Evolutionary conservation across 2,888 invertebrate genomes (phyloP).

Genomic region (Saturnia japonica): DNA sequence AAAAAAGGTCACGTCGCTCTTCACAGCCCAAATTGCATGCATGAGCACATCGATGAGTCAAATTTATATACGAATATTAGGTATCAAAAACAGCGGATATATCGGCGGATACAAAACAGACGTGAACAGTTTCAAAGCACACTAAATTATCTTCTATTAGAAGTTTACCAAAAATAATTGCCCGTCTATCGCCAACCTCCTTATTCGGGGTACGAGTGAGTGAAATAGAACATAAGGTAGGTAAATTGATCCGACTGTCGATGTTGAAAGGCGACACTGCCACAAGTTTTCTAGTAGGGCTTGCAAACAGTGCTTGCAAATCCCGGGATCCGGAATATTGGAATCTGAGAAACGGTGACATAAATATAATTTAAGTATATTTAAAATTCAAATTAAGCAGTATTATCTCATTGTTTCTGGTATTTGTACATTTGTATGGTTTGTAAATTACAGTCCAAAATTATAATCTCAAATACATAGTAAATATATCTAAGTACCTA

Average conservation of each 20-base stretch:
- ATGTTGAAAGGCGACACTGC: conserved; percentile 51
- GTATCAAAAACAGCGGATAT: conserved; percentile 24
- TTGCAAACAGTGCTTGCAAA: conserved; percentile 13
- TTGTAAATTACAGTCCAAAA: too few relatives aligned
- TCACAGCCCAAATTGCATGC: conserved; percentile 1
- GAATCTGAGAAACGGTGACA: not conserved
- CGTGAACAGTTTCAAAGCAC: conserved; percentile 31
- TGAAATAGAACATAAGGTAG: conserved; percentile 18
- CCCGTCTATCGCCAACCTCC: not conserved
- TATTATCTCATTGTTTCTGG: too few relatives aligned
- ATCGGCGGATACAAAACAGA: conserved; percentile 30
- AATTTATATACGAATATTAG: not conserved
- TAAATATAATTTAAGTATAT: not conserved
- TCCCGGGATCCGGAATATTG: conserved; percentile 14
- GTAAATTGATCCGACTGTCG: conserved; percentile 48
- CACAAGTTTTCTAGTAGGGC: conserved; percentile 21
- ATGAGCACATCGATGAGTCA: conserved; percentile 16
- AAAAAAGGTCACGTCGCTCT: conserved; percentile 1
- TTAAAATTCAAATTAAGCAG: not conserved
- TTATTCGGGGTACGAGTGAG: not conserved
- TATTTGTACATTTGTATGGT: too few relatives aligned
- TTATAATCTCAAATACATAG: too few relatives aligned
- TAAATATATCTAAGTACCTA: too few relatives aligned
- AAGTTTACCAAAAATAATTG: conserved; percentile 22
- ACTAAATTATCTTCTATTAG: conserved; percentile 18